phyloP scores from a whole-genome alignment of 2,113 vertebrate species.

The Leucoraja erinaceus region DNA sequence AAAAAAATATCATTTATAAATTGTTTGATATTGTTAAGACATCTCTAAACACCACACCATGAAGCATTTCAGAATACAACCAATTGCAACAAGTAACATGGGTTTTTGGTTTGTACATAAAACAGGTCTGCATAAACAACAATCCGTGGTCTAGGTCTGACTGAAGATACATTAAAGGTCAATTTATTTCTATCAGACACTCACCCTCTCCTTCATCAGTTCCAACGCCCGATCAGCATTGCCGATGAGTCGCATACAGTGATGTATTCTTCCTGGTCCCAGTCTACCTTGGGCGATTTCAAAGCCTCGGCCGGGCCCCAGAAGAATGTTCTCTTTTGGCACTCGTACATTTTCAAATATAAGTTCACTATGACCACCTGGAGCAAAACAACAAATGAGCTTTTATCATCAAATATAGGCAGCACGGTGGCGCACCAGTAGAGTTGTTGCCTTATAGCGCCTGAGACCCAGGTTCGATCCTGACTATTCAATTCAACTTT shows the following conservation, averaged over 20 bases:
- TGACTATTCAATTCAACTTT: no score
- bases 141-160: not conserved
- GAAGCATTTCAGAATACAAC: not conserved
- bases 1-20: not conserved
- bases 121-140: not conserved
- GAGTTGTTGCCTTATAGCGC: no score
- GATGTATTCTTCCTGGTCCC: slow-evolving; percentile 55
- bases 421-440: no score
- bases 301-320: slow-evolving; percentile 53
- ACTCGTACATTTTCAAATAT: slow-evolving; percentile 51
- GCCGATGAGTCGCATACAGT: slow-evolving; percentile 54
- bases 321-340: slow-evolving; percentile 51
- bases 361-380: slow-evolving; percentile 55
- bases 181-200: slow-evolving; percentile 36
- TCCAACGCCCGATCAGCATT: slow-evolving; percentile 50
- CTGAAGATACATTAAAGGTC: not conserved
- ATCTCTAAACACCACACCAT: not conserved
- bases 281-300: slow-evolving; percentile 56
- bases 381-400: not conserved
- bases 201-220: slow-evolving; percentile 54
- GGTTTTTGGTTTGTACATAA: not conserved
- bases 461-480: no score
- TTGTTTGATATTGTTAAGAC: not conserved
- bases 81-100: not conserved
- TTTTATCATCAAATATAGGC: not conserved